These are phyloP conservation scores for Aulostomus chinensis DNA, from an alignment of 2,797 vertebrate species.

Conservation along the genomic window DNA sequence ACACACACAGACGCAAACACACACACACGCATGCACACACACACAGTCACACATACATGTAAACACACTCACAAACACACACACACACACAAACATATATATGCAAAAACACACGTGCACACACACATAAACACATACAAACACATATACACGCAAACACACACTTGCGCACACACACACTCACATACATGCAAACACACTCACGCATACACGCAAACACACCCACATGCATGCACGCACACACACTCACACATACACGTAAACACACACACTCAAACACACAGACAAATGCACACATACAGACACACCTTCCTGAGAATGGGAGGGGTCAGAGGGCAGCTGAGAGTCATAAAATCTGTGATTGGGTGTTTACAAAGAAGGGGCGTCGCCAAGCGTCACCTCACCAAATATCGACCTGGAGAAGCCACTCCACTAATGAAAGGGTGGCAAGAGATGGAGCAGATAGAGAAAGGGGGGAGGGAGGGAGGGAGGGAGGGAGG, in stretches of 20 bases:
- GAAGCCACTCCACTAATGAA: conserved; percentile 47
- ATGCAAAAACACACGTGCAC: no score
- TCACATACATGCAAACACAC: no score
- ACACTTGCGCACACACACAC: no score
- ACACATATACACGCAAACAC: no score
- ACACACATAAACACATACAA: no score
- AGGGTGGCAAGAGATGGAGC: background rate
- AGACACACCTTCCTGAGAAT: conserved; percentile 4
- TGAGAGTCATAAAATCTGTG: conserved; percentile 58
- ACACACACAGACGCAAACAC: no score
- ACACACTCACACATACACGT: no score
- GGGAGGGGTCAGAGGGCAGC: conserved; percentile 43
- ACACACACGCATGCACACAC: conserved; percentile 10
- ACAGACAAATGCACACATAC: conserved; percentile 16
- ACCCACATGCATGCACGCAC: no score
- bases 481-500: background rate
- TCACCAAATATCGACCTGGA: conserved; percentile 61
- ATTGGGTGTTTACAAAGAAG: conserved; percentile 67
- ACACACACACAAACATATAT: no score
- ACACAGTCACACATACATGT: no score
- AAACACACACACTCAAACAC: no score
- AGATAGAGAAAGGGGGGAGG: conserved; percentile 2
- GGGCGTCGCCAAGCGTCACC: conserved; percentile 48
- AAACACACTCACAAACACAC: no score
- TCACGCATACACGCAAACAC: conserved; percentile 6